These are phyloP conservation scores for Fregata magnificens DNA, from an alignment of 2,113 vertebrate species.

Conservation along the genomic window DNA sequence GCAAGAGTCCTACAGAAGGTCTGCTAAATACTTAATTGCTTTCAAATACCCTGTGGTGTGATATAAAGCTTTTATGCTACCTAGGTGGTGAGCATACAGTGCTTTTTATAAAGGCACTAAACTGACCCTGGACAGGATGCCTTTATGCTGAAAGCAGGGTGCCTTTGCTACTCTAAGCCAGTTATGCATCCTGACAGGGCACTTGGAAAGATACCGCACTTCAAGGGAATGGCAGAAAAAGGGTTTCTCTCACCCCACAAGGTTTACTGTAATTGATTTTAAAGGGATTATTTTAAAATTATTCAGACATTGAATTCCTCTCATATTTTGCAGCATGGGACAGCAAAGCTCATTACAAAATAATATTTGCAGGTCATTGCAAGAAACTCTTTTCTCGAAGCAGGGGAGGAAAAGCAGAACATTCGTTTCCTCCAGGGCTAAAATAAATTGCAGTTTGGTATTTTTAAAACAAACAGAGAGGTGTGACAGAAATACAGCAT, in stretches of 20 bases:
- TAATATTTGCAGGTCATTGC: neutral
- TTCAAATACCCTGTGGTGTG: neutral
- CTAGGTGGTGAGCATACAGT: neutral
- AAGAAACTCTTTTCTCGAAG: neutral
- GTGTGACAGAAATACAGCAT: neutral
- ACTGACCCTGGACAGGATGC: neutral
- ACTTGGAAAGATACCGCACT: neutral
- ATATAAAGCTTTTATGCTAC: neutral
- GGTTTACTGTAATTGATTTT: neutral
- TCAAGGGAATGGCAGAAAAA: neutral
- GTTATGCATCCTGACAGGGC: neutral
- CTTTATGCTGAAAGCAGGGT: neutral
- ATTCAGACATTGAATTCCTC: neutral
- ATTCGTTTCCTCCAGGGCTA: neutral
- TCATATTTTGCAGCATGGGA: neutral
- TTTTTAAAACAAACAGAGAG: neutral
- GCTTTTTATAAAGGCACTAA: neutral
- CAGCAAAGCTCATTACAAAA: neutral
- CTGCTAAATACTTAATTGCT: neutral
- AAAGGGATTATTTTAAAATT: neutral
- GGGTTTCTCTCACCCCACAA: neutral
- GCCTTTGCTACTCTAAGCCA: neutral
- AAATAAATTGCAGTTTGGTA: neutral
- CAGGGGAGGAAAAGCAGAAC: neutral
- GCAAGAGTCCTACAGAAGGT: neutral